These are phyloP conservation scores for Copidosoma floridanum DNA, from an alignment of 1,140 invertebrate genomes.

Conservation along the genomic window DNA sequence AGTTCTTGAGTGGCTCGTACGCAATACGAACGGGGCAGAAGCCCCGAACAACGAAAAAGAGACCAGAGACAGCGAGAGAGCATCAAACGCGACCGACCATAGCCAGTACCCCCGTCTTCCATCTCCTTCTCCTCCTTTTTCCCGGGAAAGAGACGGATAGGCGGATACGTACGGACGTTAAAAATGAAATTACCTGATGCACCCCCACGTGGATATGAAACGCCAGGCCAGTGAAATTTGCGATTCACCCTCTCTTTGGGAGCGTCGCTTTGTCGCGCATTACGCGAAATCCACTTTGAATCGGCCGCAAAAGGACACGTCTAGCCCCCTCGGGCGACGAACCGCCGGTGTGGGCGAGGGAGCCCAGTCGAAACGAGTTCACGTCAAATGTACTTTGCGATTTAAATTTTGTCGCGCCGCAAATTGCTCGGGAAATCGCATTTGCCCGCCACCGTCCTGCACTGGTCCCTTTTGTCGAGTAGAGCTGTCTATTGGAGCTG, in stretches of 20 bases:
- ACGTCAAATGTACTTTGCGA: slow-evolving; percentile 43
- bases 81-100: not conserved
- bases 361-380: slow-evolving; percentile 11
- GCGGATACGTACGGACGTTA: too few species aligned
- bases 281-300: slow-evolving; percentile 48
- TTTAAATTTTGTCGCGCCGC: slow-evolving; percentile 52
- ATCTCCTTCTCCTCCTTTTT: not conserved
- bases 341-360: not conserved
- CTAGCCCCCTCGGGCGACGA: slow-evolving; percentile 8
- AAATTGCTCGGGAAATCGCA: slow-evolving; percentile 51
- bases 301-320: slow-evolving; percentile 38
- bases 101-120: not conserved
- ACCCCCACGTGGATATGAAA: not conserved
- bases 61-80: not conserved
- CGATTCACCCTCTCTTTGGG: slow-evolving; percentile 48
- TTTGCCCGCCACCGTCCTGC: slow-evolving; percentile 28
- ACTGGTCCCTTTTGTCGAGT: too few species aligned
- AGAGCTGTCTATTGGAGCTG: too few species aligned
- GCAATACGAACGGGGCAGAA: not conserved
- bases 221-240: slow-evolving; percentile 34
- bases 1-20: not conserved
- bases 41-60: not conserved
- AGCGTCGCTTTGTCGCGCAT: slow-evolving; percentile 34
- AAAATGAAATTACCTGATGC: slow-evolving; percentile 46
- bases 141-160: too few species aligned